phyloP scores from a whole-genome alignment of 2,113 vertebrate species.

The Felis catus region DNA sequence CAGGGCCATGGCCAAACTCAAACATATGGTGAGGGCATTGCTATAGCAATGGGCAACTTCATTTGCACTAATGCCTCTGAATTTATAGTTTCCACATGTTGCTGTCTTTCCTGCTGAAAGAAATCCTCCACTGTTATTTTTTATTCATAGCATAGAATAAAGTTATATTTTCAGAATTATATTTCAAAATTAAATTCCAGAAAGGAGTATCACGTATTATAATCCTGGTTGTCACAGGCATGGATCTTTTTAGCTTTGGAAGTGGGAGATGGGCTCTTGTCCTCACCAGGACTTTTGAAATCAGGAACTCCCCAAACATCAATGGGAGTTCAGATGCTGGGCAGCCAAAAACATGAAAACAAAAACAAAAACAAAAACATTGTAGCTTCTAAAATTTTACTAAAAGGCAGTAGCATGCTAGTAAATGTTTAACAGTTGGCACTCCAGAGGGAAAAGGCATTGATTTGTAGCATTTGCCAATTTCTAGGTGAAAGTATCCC shows the following conservation, averaged over 20 bases:
- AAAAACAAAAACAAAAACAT: neutral
- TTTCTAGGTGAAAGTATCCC: neutral
- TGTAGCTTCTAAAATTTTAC: neutral
- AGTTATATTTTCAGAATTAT: neutral
- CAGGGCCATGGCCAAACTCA: neutral
- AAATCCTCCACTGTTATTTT: neutral
- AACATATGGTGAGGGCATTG: neutral
- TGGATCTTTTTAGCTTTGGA: neutral
- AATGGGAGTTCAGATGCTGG: neutral
- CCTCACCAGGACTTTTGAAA: neutral
- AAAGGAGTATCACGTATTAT: neutral
- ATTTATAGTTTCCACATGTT: neutral
- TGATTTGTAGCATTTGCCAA: neutral
- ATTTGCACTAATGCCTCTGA: neutral
- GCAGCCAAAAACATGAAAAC: slow-evolving; percentile 45
- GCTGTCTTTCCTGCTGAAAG: neutral
- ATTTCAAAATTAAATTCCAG: neutral
- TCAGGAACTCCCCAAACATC: neutral
- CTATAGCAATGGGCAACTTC: no score
- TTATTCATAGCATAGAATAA: neutral
- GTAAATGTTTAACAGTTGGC: neutral
- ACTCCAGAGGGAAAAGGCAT: neutral
- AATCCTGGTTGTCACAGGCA: neutral
- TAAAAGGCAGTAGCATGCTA: neutral
- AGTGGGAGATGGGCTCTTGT: neutral